Conservation (phyloP, 2,797 vertebrate species). For the Adelosebastes latens region DNA sequence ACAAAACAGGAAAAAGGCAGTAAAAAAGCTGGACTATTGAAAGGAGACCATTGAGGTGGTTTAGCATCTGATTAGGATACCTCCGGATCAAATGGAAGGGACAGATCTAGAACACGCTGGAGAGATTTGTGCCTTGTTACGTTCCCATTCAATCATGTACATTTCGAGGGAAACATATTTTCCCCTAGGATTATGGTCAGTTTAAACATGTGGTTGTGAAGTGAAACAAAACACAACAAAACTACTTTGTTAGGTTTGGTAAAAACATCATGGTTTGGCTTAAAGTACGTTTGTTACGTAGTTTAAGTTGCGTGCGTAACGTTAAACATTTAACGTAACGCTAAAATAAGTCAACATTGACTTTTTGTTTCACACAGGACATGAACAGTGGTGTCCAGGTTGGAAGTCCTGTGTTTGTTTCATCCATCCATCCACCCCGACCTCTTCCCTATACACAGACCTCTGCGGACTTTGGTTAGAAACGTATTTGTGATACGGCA, state of each 20-base stretch:
- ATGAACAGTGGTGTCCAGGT: accelerated
- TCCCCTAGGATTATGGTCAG: no score
- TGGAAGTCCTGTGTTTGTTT: no score
- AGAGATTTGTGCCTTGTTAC: no score
- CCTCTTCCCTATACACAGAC: background rate
- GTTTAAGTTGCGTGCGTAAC: background rate
- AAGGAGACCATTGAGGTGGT: background rate
- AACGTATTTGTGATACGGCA: background rate
- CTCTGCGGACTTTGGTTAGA: background rate
- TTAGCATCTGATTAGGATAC: background rate
- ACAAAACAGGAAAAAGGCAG: no score
- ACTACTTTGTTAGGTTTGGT: background rate
- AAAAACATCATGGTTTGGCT: background rate
- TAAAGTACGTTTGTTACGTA: background rate
- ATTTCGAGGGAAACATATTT: no score
- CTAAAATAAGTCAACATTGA: background rate
- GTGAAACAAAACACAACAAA: no score
- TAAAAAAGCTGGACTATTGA: background rate
- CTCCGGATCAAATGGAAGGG: background rate
- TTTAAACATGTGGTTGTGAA: no score
- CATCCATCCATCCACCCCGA: background rate
- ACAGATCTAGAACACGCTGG: background rate
- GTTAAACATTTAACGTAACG: no score
- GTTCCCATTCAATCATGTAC: no score
- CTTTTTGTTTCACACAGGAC: background rate